A percentile compares a stretch with the other conserved stretches of the same genome.
phyloP scores from a whole-genome alignment of 2,797 vertebrate genomes.

The Brachyalestes nurse region DNA sequence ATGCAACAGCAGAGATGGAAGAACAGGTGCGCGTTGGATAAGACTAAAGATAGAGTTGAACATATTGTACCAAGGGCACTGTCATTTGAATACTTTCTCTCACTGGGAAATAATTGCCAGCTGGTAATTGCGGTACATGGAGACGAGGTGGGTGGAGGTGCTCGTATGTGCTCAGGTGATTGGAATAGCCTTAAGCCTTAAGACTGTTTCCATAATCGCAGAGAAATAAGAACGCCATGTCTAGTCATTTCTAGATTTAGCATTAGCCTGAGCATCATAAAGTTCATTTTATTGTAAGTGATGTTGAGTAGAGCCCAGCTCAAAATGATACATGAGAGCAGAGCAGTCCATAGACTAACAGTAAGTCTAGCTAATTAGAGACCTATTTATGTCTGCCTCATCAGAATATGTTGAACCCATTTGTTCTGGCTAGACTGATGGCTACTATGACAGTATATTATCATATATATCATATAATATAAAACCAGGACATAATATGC shows the following conservation, averaged over 20 bases:
- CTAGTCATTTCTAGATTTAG: not conserved
- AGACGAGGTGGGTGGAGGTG: not conserved
- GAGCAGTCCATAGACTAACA: too few relatives aligned
- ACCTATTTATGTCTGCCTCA: too few relatives aligned
- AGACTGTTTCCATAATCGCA: not conserved
- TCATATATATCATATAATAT: too few relatives aligned
- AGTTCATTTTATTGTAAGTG: not conserved
- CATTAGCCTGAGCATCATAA: too few relatives aligned
- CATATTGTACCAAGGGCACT: not conserved
- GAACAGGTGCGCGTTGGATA: slow-evolving; percentile 8
- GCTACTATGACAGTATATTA: too few relatives aligned
- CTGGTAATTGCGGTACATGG: slow-evolving; percentile 14
- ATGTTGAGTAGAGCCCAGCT: not conserved
- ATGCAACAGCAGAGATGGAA: not conserved
- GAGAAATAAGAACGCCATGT: not conserved
- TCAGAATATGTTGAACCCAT: too few relatives aligned
- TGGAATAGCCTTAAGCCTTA: not conserved
- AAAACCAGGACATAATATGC: too few relatives aligned
- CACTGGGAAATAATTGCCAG: slow-evolving; percentile 19
- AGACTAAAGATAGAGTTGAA: not conserved
- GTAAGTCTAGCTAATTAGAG: too few relatives aligned
- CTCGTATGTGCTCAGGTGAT: not conserved
- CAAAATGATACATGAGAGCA: not conserved
- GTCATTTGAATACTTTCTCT: slow-evolving; percentile 2
- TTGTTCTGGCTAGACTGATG: too few relatives aligned